Base-by-base conservation (phyloP, 1,140 invertebrate genomes). In the Drosophila nebulosa region DNA sequence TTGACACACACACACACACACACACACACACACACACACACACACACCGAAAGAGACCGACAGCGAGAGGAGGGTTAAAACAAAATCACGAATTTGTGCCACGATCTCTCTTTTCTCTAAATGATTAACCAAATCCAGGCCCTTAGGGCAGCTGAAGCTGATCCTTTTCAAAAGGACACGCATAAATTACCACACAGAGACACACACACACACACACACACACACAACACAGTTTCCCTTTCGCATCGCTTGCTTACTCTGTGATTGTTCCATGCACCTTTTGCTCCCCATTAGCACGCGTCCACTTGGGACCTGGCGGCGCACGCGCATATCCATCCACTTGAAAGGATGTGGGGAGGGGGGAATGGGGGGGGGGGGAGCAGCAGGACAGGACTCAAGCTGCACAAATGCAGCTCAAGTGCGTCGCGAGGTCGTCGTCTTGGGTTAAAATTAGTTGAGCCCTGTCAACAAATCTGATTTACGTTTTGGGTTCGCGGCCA, bases 401-500 rank as follows among this genome's bases (percentile, higher is more conserved):
- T 61, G 61, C 68, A 66, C 51, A 58, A 56, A 60, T 62, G 18
- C n/a, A 46, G 39, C 27, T 86, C 77, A 80, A 85, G 80, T 86
- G 77, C 68, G 52, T 35, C 59, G 35, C 56, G 55, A 70, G 46
- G 60, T 65, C 67, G 42, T n/a, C n/a, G n/a, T n/a, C n/a, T n/a
- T 60, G 56, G 78, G 85, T 84, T 89, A 89, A 89, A 89, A 89
- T 89, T 89, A 89, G 85, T 89, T 65, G 71, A 69, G 85, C 70
- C 64, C 76, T 89, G 85, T 89, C 85, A 89, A 80, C 85, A 89
- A 89, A 89, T 89, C 80, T 89, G 80, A 89, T 89, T 89, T 89
- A 89, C 70, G 52, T 55, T 32, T 55, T 55, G 70, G 77, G 74
- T 58, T 58, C 53, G 64, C 57, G 64, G 9, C 67, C 69, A 78